These are phyloP conservation scores for Aphidius colemani DNA, from an alignment of 2,888 invertebrate genomes.

Conservation along the genomic window DNA sequence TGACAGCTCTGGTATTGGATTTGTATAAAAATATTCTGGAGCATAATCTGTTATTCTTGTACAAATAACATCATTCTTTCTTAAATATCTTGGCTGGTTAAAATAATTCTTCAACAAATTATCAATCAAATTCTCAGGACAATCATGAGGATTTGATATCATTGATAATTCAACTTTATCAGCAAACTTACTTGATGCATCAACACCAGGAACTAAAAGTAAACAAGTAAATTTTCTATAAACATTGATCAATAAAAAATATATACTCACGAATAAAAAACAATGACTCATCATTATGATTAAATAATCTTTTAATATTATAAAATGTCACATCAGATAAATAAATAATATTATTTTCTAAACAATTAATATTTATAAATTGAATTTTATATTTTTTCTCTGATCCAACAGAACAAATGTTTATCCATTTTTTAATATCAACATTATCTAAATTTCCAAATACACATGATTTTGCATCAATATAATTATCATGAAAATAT, in stretches of 20 bases:
- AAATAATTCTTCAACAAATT: conserved; percentile 71
- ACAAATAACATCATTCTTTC: conserved; percentile 68
- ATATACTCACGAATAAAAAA: conserved; percentile 50
- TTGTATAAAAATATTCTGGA: conserved; percentile 55
- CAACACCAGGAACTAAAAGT: conserved; percentile 41
- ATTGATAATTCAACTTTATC: conserved; percentile 46
- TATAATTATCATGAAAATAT: conserved; percentile 30
- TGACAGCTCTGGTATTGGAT: conserved; percentile 37
- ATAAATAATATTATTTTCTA: conserved; percentile 36
- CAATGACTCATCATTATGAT: conserved; percentile 29
- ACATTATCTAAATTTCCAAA: conserved; percentile 35
- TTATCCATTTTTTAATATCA: conserved; percentile 34
- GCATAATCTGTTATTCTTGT: conserved; percentile 64
- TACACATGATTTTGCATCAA: conserved; percentile 44
- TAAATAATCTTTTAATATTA: conserved; percentile 44
- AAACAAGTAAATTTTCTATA: conserved; percentile 15
- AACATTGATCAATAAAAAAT: conserved; percentile 5
- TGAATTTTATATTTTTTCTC: conserved; percentile 47
- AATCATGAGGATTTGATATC: conserved; percentile 45
- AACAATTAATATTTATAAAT: conserved; percentile 35
- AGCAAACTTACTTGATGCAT: conserved; percentile 38
- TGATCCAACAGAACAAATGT: conserved; percentile 42
- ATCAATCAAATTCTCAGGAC: conserved; percentile 62
- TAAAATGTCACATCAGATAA: conserved; percentile 47
- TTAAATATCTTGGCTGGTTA: conserved; percentile 69